Percentiles rank a stretch among this genome's conserved stretches.
Conservation (phyloP, 2,113 vertebrate genomes). For the Morone saxatilis region DNA sequence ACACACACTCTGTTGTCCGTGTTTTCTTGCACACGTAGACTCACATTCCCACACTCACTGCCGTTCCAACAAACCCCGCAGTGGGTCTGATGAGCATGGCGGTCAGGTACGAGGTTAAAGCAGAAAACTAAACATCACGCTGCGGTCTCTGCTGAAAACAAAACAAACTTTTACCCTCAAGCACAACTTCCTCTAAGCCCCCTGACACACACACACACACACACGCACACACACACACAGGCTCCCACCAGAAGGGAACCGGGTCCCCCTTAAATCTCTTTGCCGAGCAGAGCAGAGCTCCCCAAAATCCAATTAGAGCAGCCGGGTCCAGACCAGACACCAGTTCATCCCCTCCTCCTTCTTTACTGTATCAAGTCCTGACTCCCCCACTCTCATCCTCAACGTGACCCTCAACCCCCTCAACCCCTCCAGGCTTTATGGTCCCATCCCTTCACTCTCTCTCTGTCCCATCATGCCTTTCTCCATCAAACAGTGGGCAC, state of each 20-base stretch:
- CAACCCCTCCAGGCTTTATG: not conserved
- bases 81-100: conserved; percentile 61
- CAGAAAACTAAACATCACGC: conserved; percentile 69
- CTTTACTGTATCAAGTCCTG: conserved; percentile 61
- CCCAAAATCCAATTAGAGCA: conserved; percentile 78
- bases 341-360: conserved; percentile 47
- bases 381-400: conserved; percentile 27
- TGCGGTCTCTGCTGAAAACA: conserved; percentile 52
- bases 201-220: conserved; percentile 59
- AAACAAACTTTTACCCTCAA: conserved; percentile 66
- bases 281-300: conserved; percentile 52
- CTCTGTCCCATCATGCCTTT: conserved; percentile 34
- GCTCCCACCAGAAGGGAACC: conserved; percentile 46
- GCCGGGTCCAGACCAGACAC: conserved; percentile 54
- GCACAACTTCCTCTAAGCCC: conserved; percentile 79
- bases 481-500: conserved; percentile 52
- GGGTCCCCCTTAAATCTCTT: conserved; percentile 63
- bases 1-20: too few species aligned
- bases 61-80: conserved; percentile 8
- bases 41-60: conserved; percentile 53
- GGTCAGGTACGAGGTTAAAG: conserved; percentile 66
- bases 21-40: not conserved
- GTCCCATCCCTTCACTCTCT: conserved; percentile 1
- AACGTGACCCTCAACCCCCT: conserved; percentile 1
- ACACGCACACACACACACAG: conserved; percentile 10